Conservation (phyloP, 2,113 vertebrate species). For the Pachypanchax playfairii region DNA sequence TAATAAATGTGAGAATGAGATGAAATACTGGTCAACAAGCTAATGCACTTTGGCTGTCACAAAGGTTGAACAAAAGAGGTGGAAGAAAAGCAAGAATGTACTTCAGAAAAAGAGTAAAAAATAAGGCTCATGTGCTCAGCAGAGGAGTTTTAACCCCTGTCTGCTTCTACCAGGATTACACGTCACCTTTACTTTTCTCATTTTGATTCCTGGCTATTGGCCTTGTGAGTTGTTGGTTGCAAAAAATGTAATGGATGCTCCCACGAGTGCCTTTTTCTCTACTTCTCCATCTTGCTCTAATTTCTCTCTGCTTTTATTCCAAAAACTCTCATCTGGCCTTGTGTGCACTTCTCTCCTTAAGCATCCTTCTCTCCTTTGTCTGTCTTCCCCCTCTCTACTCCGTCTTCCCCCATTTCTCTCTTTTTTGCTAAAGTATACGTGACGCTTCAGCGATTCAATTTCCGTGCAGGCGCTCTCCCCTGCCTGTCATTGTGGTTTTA, state of each 20-base stretch:
- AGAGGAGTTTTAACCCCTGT: constrained; percentile 7
- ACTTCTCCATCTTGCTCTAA: constrained; percentile 21
- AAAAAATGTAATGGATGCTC: constrained; percentile 17
- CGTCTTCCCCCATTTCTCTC: constrained; percentile 38
- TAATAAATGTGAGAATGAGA: constrained; percentile 23
- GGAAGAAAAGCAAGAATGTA: background rate
- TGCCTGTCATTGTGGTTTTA: constrained; percentile 83
- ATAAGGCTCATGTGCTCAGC: background rate
- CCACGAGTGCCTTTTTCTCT: constrained; percentile 8
- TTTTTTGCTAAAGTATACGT: constrained; percentile 83
- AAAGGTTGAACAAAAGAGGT: constrained; percentile 6
- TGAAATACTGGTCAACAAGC: background rate
- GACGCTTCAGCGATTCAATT: constrained; percentile 92
- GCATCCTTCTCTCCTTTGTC: constrained; percentile 40
- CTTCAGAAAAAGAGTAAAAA: background rate
- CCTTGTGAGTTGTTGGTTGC: constrained; percentile 5
- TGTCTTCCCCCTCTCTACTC: constrained; percentile 19
- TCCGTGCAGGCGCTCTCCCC: constrained; percentile 80
- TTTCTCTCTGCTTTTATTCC: constrained; percentile 38
- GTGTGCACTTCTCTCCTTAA: constrained; percentile 33
- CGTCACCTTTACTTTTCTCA: constrained; percentile 8
- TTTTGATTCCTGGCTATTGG: constrained; percentile 11
- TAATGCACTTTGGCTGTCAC: background rate
- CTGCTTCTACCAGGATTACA: constrained; percentile 6
- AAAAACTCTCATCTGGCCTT: constrained; percentile 36